Base-by-base conservation (phyloP, 2,113 vertebrate species). In the Nematolebias whitei region DNA sequence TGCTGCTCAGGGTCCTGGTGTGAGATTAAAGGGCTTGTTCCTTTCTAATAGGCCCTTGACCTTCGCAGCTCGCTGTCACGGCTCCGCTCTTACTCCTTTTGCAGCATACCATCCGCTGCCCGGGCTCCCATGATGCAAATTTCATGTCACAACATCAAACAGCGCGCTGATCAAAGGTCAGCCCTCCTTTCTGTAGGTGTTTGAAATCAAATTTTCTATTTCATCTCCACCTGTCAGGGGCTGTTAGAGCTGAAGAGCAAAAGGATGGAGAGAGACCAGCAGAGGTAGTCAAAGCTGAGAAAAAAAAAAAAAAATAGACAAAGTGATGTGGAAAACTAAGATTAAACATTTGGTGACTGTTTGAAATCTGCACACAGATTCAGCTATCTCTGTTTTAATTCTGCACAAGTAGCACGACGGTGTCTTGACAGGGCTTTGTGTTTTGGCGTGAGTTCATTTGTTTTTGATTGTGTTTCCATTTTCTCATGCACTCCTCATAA, bases 181-280 rank as follows among this genome's bases (percentile, higher is more conserved):
- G 85, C 80, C 81, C 88, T 93, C 89, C 88, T 95, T 95, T 94
- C 87, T 95, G 93, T 94, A 94, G 92, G 87, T 91, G 85, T 94
- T 95, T 95, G 93, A 95, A 95, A 94, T 87, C 91, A 92, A 94
- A 93, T 95, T 94, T 95, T 95, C 87, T 94, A 91, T 95, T 96
- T 95, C 92, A 95, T 96, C 93, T 94, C 91, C 86, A 87, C 88
- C 85, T 92, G 90, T 94, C 92, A 88, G 77, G 89, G 89, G 74
- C 85, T 91, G 86, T 94, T 94, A 94, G 83, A 70, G 88, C 79
- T 88, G 91, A 90, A 83, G 88, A 86, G 84, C 87, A 92, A 78
- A 47, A 88, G 78, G 71, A 74, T 40, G 45, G 80, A 76, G 74
- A 74, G n/a, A 11, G 70, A 68, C 62, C n/a, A 7, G 49, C 51